These are phyloP conservation scores for Rhingia rostrata DNA, from an alignment of 2,888 invertebrate species.

Conservation along the genomic window DNA sequence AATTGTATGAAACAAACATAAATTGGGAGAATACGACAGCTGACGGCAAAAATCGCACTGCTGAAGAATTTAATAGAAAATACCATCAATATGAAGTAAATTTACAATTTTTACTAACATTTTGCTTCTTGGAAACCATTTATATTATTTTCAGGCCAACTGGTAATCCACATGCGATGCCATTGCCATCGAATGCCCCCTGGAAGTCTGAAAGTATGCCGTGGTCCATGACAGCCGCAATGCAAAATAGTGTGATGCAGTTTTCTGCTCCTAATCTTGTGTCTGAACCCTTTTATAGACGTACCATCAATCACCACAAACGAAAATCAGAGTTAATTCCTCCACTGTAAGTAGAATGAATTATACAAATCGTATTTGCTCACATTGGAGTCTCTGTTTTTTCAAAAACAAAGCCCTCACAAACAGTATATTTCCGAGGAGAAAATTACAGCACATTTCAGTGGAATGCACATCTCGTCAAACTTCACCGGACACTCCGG, in stretches of 20 bases:
- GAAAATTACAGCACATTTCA: slow-evolving; percentile 92
- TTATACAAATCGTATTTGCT: background rate
- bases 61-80: slow-evolving; percentile 25
- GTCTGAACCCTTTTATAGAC: slow-evolving; percentile 50
- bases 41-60: slow-evolving; percentile 35
- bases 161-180: slow-evolving; percentile 76
- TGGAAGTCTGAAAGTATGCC: slow-evolving; percentile 85
- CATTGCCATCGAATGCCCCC: slow-evolving; percentile 76
- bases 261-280: slow-evolving; percentile 67
- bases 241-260: slow-evolving; percentile 81
- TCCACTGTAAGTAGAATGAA: slow-evolving; percentile 83
- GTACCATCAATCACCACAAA: slow-evolving; percentile 78
- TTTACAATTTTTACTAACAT: background rate
- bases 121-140: background rate
- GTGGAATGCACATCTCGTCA: slow-evolving; percentile 88
- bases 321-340: slow-evolving; percentile 81
- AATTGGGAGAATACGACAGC: slow-evolving; percentile 49
- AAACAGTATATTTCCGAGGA: slow-evolving; percentile 93
- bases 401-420: slow-evolving; percentile 83
- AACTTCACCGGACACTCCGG: slow-evolving; percentile 79
- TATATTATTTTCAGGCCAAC: slow-evolving; percentile 35
- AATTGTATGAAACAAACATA: slow-evolving; percentile 47
- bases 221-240: slow-evolving; percentile 83
- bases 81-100: slow-evolving; percentile 60
- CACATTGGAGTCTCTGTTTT: slow-evolving; percentile 50